Base-by-base conservation (phyloP, 2,113 vertebrate species). In the Seriola quinqueradiata region DNA sequence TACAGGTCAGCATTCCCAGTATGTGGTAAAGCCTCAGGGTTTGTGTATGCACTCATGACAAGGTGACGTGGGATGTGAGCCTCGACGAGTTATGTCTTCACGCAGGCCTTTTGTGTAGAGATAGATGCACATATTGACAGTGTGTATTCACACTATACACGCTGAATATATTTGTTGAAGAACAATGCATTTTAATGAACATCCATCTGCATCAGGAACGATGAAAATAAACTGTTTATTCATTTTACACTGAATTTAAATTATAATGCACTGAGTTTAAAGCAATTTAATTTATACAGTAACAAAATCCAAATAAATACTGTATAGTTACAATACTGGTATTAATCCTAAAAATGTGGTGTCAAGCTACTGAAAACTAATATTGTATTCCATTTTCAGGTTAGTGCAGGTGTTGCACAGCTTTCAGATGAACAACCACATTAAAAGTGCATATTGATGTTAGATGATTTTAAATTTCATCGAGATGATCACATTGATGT, bases 151-250 rank as follows among this genome's bases (percentile, higher is more conserved):
- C 82, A 65, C 50, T 36, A 4, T 11, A 54, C 57, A 70, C 77
- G 0, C 64, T 81, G 84, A 79, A 85, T 88, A 77, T 32, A 65
- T 88, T 82, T 80, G 58, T 68, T 68, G 28, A 81, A 67, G 76
- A 81, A 79, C 86, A 55, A 32, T n/a, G 55, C 76, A 83, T 89
- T 77, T 89, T 75, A 81, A 86, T 84, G 63, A 88, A 61, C 48
- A 65, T 60, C 77, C 77, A 72, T 82, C 82, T 84, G 46, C 70
- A 61, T 71, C 48, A 80, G 34, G 19, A 69, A 25, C 32, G 14
- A 48, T 63, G 55, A 68, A 75, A 87, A 88, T 75, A 80, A 85
- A 63, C 44, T 1, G 4, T 57, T 55, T 65, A 59, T 34, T 76
- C 13, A 44, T 61, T 64, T 75, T 46, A 46, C 76, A 59, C 55